Evolutionary conservation across 2,888 invertebrate species (phyloP).

Genomic region (Protodeltote pygarga): DNA sequence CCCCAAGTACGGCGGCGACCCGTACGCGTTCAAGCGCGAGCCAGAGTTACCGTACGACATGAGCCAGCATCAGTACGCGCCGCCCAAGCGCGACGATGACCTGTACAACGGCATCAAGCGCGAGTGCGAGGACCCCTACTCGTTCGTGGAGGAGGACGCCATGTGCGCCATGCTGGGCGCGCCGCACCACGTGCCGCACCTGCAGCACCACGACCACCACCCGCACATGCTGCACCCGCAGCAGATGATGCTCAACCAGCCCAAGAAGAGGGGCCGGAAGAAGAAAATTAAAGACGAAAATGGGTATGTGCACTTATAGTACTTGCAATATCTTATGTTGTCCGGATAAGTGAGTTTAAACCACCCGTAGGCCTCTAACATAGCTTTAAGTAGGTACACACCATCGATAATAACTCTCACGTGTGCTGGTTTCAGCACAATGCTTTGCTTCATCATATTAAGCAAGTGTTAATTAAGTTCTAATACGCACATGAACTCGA

Average conservation of each 20-base stretch:
- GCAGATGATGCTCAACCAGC: conserved; percentile 85
- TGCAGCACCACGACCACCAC: conserved; percentile 73
- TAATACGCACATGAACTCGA: too few species aligned
- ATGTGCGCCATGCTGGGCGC: conserved; percentile 86
- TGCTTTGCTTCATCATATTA: too few species aligned
- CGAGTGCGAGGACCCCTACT: conserved; percentile 93
- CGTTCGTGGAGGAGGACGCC: conserved; percentile 93
- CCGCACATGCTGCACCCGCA: conserved; percentile 75
- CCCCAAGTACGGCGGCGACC: conserved; percentile 76
- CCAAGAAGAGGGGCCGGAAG: conserved; percentile 95
- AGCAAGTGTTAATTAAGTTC: too few species aligned
- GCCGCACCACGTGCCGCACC: conserved; percentile 60
- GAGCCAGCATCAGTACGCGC: conserved; percentile 71
- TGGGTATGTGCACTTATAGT: conserved; percentile 71
- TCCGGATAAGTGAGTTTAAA: too few species aligned
- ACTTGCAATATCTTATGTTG: not conserved
- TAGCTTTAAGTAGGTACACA: too few species aligned
- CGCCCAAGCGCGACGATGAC: conserved; percentile 73
- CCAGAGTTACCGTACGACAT: conserved; percentile 80
- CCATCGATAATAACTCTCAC: too few species aligned
- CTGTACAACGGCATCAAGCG: conserved; percentile 84
- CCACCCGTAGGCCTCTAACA: too few species aligned
- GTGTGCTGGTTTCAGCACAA: too few species aligned
- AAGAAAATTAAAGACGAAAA: conserved; percentile 92
- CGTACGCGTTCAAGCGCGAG: conserved; percentile 78